Evolutionary conservation across 1,140 invertebrate genomes (phyloP), one percentile per base, ranked within the genome.

Genomic region (Hestina assimilis): DNA sequence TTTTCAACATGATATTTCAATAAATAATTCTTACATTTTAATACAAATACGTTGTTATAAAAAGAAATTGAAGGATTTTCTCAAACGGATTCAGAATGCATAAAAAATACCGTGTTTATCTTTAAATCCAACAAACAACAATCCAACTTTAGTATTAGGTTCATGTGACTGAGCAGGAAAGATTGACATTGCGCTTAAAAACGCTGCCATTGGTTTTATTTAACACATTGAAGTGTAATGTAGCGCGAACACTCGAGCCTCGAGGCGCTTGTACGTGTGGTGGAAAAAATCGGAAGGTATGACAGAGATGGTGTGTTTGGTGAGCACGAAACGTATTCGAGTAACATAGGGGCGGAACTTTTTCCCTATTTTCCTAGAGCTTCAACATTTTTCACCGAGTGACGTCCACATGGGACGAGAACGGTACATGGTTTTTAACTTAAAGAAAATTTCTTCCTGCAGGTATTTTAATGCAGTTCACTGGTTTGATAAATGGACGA

Each of bases 381-480:
- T 59, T 65, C 57, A 61, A 58, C 63, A 75, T 79, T 73, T 75
- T 79, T 70, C 66, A 24, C 52, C 46, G 57, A 43, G 65, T 57
- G 56, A 59, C 72, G 69, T 71, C 66, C 77, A 69, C 70, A 73
- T 59, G 74, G 74, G 71, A 79, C 67, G 59, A 41, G 57, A 68
- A 50, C 48, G 63, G 66, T 79, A 87, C 83, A 87, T 58, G 81
- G 78, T 76, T 87, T 87, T 82, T 83, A 83, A 87, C 83, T 87
- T 87, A 87, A 53, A 66, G 57, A 59, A 69, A 63, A 70, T 73
- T 67, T 66, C 70, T 61, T 41, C 56, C 61, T 61, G 67, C 51
- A 55, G 54, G 65, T 58, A 62, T 71, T 76, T 75, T 82, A 79
- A 75, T 81, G 75, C 72, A 75, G 46, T 69, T 31, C 56, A 54